phyloP scores from a whole-genome alignment of 2,888 invertebrate genomes.

The Nemapogon koenigi region DNA sequence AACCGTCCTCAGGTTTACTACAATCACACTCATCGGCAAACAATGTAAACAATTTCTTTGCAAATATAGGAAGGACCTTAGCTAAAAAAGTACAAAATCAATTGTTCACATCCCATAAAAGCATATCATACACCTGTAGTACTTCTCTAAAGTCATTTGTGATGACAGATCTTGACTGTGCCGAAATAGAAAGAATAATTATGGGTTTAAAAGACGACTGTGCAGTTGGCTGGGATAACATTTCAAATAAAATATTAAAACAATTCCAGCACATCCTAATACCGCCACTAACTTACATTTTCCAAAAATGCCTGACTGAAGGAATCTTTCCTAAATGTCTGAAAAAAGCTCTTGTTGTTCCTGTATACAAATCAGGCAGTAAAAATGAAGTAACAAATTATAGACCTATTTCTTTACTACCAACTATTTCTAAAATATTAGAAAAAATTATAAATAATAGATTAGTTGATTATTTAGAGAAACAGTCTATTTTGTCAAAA shows the following conservation, averaged over 20 bases:
- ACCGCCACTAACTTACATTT: conserved; percentile 13
- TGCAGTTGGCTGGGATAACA: conserved; percentile 13
- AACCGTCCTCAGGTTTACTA: no score
- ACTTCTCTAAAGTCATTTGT: no score
- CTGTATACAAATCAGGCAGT: conserved; percentile 14
- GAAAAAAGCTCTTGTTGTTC: conserved; percentile 14
- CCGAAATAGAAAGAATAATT: conserved; percentile 11
- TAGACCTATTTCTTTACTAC: conserved; percentile 14
- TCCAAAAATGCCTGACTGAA: conserved; percentile 12
- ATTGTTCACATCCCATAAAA: conserved; percentile 14
- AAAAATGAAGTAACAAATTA: conserved; percentile 11
- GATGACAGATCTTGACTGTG: no score
- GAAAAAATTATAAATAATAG: conserved; percentile 7
- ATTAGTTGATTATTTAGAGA: conserved; percentile 10
- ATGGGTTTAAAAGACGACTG: conserved; percentile 8
- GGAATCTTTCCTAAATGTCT: conserved; percentile 15
- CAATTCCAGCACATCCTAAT: conserved; percentile 6
- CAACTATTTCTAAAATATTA: no score
- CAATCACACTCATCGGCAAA: no score
- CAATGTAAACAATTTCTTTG: no score
- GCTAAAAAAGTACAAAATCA: conserved; percentile 3
- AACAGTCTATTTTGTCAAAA: not conserved
- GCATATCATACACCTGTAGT: no score
- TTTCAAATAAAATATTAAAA: conserved; percentile 13
- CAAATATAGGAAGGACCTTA: no score